Percentiles rank a stretch among this genome's conserved stretches.
Evolutionary conservation across 2,113 vertebrate species (phyloP).

Genomic region (Muntiacus reevesi): DNA sequence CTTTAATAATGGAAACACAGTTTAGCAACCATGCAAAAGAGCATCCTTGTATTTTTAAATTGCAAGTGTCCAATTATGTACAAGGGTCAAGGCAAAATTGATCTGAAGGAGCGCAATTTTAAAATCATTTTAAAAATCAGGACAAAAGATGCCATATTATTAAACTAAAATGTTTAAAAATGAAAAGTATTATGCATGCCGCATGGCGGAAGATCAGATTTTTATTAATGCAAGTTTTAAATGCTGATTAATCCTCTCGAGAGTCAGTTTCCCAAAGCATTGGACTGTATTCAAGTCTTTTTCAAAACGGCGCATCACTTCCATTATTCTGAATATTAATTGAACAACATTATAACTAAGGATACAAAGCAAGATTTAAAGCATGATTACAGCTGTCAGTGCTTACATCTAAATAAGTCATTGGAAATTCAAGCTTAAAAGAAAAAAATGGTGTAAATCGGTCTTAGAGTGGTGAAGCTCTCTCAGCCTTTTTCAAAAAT

Average conservation of each 20-base stretch:
- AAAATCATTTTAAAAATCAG: conserved; percentile 82
- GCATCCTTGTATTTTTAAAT: conserved; percentile 68
- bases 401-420: conserved; percentile 85
- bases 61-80: conserved; percentile 48
- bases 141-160: conserved; percentile 78
- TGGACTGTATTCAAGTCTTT: conserved; percentile 85
- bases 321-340: conserved; percentile 89
- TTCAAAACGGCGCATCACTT: conserved; percentile 83
- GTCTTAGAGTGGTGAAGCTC: conserved; percentile 51
- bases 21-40: neutral
- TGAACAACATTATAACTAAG: conserved; percentile 86
- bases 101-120: conserved; percentile 81
- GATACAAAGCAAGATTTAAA: conserved; percentile 86
- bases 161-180: conserved; percentile 84
- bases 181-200: conserved; percentile 81
- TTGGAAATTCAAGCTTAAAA: conserved; percentile 76
- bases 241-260: conserved; percentile 88
- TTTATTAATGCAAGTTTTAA: conserved; percentile 91
- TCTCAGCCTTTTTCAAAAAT: neutral
- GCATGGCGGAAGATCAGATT: conserved; percentile 82
- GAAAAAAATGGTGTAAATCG: conserved; percentile 53
- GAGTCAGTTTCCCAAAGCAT: conserved; percentile 87
- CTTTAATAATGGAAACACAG: conserved; percentile 51
- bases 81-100: conserved; percentile 71
- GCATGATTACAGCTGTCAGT: conserved; percentile 83